Evolutionary conservation across 2,888 invertebrate genomes (phyloP).

Genomic region (Argyra leucocephala): DNA sequence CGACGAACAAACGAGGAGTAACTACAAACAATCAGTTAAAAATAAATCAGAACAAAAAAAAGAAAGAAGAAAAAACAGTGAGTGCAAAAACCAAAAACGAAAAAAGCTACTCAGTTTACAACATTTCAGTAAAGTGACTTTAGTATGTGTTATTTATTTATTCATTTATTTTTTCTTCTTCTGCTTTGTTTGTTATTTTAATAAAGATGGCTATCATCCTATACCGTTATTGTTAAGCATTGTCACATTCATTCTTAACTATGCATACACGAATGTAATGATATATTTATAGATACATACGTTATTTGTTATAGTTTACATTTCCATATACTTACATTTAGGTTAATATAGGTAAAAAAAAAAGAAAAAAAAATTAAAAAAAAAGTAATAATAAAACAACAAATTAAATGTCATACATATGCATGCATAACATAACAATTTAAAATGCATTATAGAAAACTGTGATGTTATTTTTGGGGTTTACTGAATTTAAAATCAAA

Average conservation of each 20-base stretch:
- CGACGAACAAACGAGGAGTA: neutral
- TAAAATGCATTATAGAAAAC: too few relatives aligned
- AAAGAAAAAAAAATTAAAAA: neutral
- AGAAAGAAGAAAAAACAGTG: too few relatives aligned
- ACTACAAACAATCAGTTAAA: too few relatives aligned
- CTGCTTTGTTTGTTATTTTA: neutral
- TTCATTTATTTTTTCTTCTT: neutral
- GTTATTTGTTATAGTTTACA: neutral
- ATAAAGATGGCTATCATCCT: constrained; percentile 6
- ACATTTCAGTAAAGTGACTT: neutral
- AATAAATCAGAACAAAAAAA: neutral
- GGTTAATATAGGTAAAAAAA: neutral
- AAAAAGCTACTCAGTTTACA: neutral
- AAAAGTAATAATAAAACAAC: neutral
- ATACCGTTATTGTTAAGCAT: constrained; percentile 1
- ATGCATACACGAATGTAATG: neutral
- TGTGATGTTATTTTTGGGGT: too few relatives aligned
- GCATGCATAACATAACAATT: too few relatives aligned
- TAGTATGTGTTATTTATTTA: too few relatives aligned
- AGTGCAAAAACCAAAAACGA: neutral
- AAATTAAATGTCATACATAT: neutral
- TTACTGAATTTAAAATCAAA: too few relatives aligned
- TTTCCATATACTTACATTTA: neutral
- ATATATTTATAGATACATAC: neutral
- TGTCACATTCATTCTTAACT: neutral